Conservation (phyloP, 2,797 vertebrate species). For the Cyprinodon diabolis region DNA sequence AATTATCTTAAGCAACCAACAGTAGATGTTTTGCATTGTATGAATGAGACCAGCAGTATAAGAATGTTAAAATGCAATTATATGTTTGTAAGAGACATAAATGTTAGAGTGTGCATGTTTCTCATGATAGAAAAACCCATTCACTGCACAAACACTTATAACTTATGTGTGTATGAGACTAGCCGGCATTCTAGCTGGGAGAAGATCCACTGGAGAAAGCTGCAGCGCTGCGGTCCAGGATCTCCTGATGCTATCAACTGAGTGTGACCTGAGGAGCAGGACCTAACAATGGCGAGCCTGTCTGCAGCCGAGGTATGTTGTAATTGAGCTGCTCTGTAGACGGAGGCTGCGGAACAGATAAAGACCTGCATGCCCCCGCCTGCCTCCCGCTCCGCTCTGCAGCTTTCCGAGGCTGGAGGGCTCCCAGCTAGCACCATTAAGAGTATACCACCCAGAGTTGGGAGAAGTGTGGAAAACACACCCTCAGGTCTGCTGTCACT, state of each 20-base stretch:
- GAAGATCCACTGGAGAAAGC: constrained; percentile 51
- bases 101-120: neutral
- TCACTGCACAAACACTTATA: neutral
- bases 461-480: constrained; percentile 44
- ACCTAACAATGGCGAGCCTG: constrained; percentile 74
- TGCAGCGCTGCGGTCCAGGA: constrained; percentile 42
- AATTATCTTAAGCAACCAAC: too few relatives aligned
- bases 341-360: constrained; percentile 59
- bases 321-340: constrained; percentile 49
- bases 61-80: neutral
- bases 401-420: constrained; percentile 21
- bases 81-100: neutral
- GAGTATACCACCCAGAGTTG: constrained; percentile 76
- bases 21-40: too few relatives aligned
- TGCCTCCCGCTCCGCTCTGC: constrained; percentile 52
- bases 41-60: too few relatives aligned
- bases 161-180: neutral
- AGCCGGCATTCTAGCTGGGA: constrained; percentile 54
- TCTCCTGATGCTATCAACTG: constrained; percentile 69
- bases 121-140: neutral
- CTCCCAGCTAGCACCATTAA: constrained; percentile 43
- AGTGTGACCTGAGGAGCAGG: constrained; percentile 52
- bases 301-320: constrained; percentile 66
- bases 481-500: constrained; percentile 59
- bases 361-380: constrained; percentile 71